Percentiles rank a stretch among this genome's conserved stretches.
Evolutionary conservation across 2,888 invertebrate genomes (phyloP).

Genomic region (Hyposoter didymator): DNA sequence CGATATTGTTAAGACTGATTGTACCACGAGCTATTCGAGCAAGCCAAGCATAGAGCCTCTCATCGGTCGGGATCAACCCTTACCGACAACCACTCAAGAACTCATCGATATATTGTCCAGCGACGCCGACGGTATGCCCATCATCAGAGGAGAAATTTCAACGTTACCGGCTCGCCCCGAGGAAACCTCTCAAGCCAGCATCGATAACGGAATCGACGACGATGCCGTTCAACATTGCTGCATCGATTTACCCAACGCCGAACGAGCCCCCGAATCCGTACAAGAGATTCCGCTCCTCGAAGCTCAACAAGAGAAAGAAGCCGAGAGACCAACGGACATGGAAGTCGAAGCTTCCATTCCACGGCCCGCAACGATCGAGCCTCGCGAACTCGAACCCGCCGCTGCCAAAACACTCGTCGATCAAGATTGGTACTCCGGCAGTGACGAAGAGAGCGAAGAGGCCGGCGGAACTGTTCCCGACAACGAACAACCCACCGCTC

Average conservation of each 20-base stretch:
- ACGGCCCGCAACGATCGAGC: conserved; percentile 62
- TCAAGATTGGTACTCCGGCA: conserved; percentile 83
- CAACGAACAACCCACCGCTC: conserved; percentile 83
- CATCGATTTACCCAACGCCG: conserved; percentile 75
- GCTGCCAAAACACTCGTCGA: conserved; percentile 80
- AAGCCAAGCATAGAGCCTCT: conserved; percentile 78
- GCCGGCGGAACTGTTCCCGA: conserved; percentile 85
- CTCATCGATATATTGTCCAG: conserved; percentile 81
- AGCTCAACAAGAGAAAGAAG: conserved; percentile 3
- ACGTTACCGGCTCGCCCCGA: conserved; percentile 15
- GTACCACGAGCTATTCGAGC: conserved; percentile 76
- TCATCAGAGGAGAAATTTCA: conserved; percentile 70
- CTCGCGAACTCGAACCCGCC: conserved; percentile 72
- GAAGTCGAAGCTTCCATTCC: conserved; percentile 67
- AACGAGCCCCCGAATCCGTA: conserved; percentile 71
- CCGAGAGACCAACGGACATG: conserved; percentile 64
- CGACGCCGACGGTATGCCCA: conserved; percentile 75
- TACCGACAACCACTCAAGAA: conserved; percentile 82
- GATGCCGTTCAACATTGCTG: conserved; percentile 78
- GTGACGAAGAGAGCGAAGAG: conserved; percentile 82
- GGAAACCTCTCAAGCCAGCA: conserved; percentile 49
- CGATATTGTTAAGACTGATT: conserved; percentile 83
- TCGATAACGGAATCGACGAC: conserved; percentile 66
- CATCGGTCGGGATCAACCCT: conserved; percentile 79
- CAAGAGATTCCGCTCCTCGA: conserved; percentile 48